phyloP scores from a whole-genome alignment of 2,113 vertebrate genomes.

The Turnix velox region DNA sequence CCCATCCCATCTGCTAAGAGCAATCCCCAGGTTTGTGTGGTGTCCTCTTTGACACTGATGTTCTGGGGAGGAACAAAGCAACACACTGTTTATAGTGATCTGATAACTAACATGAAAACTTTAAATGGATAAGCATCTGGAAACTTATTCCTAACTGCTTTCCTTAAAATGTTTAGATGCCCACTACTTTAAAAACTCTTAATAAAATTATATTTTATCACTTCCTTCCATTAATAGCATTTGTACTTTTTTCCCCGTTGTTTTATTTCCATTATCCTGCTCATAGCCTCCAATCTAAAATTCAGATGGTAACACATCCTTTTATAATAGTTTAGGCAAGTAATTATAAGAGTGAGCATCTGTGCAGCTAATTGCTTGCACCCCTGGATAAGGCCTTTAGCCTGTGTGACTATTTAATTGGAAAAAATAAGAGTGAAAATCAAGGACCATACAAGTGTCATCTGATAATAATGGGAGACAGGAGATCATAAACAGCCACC shows the following conservation, averaged over 20 bases:
- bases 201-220: not conserved
- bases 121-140: not conserved
- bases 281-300: not conserved
- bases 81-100: not conserved
- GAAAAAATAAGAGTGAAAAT: constrained; percentile 50
- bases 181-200: not conserved
- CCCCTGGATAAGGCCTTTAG: not conserved
- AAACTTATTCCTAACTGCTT: not conserved
- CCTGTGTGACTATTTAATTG: not conserved
- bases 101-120: not conserved
- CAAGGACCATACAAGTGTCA: not conserved
- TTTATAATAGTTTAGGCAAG: not conserved
- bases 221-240: not conserved
- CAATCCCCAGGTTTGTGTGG: not conserved
- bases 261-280: not conserved
- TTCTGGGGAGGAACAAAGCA: not conserved
- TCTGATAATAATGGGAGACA: not conserved
- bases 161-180: not conserved
- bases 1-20: not conserved
- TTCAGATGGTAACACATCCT: not conserved
- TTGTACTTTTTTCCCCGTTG: not conserved
- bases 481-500: not conserved
- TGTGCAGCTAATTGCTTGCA: not conserved
- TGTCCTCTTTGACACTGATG: not conserved
- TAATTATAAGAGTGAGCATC: not conserved